Base-by-base conservation (phyloP, 2,888 invertebrate species). In the Rosalia funebris region DNA sequence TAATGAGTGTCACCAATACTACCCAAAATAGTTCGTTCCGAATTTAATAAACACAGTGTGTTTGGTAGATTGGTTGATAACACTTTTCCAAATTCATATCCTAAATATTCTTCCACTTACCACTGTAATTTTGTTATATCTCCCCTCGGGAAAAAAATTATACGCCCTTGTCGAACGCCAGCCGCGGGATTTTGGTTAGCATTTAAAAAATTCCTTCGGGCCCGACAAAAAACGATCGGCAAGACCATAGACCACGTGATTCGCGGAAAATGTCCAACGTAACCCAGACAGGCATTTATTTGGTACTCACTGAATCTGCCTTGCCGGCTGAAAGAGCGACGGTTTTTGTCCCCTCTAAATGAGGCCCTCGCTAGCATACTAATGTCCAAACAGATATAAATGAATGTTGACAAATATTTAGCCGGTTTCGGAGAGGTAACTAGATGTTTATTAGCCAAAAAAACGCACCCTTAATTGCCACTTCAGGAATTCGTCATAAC, bases 201-300 rank as follows among this genome's bases (percentile, higher is more conserved):
- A 57, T 68, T 67, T 68, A 68, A 69, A 71, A 69, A 69, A 71
- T 71, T 70, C 69, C 66, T 39, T 37, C 55, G 37, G 42, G 46
- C 31, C 16, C 34, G 42, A 36, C 57, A 69, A 71, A 69, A 70
- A 70, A 61, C 52, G 14, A 55, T 31, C 66, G 65, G 60, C 66
- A 63, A 64, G 67, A 67, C 72, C 75, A 73, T 73, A 73, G 70
- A 69, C 73, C 73, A 75, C 74, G 73, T 73, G 72, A 70, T 71
- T 71, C 71, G 72, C 67, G 72, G 73, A 71, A 73, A 73, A 68
- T 65, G 69, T 62, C 66, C 65, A 48, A 16, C 41, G 56, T 63
- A 74, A 74, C 73, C 73, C 74, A 74, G 74, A 74, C 74, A 73
- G 74, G 74, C 72, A 74, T 74, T 63, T 70, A 64, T 61, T 55